phyloP scores from a whole-genome alignment of 2,113 vertebrate genomes.

The Protobothrops mucrosquamatus region DNA sequence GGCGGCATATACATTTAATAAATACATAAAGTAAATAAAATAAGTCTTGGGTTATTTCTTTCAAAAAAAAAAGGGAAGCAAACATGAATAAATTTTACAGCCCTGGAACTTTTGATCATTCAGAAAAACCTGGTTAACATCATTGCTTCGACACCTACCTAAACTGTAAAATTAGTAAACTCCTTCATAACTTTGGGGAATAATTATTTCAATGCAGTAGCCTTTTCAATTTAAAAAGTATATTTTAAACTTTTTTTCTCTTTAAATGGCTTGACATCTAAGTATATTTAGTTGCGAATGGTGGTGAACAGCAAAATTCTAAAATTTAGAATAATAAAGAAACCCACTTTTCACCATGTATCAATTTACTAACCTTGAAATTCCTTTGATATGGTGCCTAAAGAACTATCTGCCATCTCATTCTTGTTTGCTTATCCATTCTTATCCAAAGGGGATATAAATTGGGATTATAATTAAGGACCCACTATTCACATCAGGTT shows the following conservation, averaged over 20 bases:
- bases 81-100: background rate
- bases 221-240: background rate
- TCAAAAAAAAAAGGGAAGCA: background rate
- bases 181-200: background rate
- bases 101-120: background rate
- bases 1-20: background rate
- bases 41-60: background rate
- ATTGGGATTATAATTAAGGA: background rate
- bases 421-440: background rate
- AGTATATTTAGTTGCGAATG: background rate
- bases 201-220: background rate
- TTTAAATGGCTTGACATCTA: background rate
- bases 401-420: background rate
- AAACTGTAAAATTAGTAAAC: background rate
- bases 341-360: no score
- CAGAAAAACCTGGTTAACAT: background rate
- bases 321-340: background rate
- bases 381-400: background rate
- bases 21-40: background rate
- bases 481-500: background rate
- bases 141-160: background rate
- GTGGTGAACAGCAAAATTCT: background rate
- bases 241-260: background rate
- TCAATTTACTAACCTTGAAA: background rate
- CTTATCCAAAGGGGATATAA: background rate